Evolutionary conservation across 2,113 vertebrate species (phyloP), one percentile per base, ranked within the genome.

Genomic region (Tragulus kanchil): DNA sequence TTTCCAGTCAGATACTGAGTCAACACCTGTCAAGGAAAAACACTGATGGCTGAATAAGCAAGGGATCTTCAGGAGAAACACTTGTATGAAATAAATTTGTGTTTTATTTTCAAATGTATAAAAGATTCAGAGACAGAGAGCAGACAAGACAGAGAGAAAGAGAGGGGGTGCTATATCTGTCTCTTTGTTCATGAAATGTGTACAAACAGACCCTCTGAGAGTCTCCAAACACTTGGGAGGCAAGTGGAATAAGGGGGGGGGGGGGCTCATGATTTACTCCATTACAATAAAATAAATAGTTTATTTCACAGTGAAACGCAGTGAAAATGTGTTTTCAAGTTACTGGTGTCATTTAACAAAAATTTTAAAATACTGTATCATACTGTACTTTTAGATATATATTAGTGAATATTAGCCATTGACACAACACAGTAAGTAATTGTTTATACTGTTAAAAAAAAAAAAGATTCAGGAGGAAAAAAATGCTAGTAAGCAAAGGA

Each of bases 211-310:
- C 14, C 1, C 8, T 12, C 54, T 4, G 50, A 26, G 17, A n/a
- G 42, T 31, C n/a, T 54, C 42, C 86, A n/a, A 15, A 45, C 28
- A 9, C 17, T 4, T 9, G 11, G 12, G 16, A 69, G 14, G 17
- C 11, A 7, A 15, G 4, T 0, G 1, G 13, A 14, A 13, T 0
- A 3, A 1, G 23, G 3, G n/a, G 7, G n/a, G n/a, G n/a, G n/a
- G n/a, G n/a, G n/a, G n/a, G 1, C 10, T 12, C 45, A 81, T 45
- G n/a, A 42, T 9, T 26, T 28, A 23, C 17, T 45, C 19, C 21
- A 10, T 73, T 16, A 0, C 15, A 9, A 71, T 25, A 79, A 64
- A 9, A 85, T 28, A 19, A 69, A 78, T 0, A 36, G 36, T 36
- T 36, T 58, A 19, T 31, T 78, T 14, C 56, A 59, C 50, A 54